Base-by-base conservation (phyloP, 2,113 vertebrate genomes). In the Odocoileus virginianus region DNA sequence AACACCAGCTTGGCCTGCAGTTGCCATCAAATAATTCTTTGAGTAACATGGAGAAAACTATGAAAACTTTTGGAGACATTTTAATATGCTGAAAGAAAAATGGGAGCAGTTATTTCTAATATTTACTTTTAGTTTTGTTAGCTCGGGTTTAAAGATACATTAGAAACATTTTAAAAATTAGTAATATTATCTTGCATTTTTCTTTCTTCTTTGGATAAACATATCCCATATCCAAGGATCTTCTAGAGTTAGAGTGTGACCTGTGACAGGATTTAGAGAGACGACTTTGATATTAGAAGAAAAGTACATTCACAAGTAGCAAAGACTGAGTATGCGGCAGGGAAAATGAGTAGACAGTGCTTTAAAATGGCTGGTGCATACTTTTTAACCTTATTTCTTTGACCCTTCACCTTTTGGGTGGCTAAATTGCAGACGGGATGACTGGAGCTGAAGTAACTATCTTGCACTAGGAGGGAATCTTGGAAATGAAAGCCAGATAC, bases 111-210 rank as follows among this genome's bases (percentile, higher is more conserved):
- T 61, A 25, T 60, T 57, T 87, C 61, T 50, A 52, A n/a, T 55
- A 60, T 82, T 85, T 81, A n/a, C 57, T 94, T 94, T 96, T 81
- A 30, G 60, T 85, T 58, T 30, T 81, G 52, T 76, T 50, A 55
- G 76, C 60, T 82, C 25, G 0, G 40, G 45, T 76, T 64, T 93
- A 78, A 96, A 93, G 86, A 76, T 83, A 58, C 28, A 81, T 93
- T 45, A 74, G 88, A 89, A 86, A 36, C 79, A 91, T 92, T 93
- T 95, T 33, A 15, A 89, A 94, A 93, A 74, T 86, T 64, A 84
- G 57, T 64, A 57, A 54, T 83, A 33, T 47, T 54, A 67, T 30
- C 3, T 15, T 83, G 33, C 3, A 2, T 47, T 88, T 79, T 85
- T 89, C 33, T 90, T 92, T 87, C 36, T 71, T 90, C 82, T 55